Conservation (phyloP, 2,888 invertebrate genomes). For the Morpho deidamia region DNA sequence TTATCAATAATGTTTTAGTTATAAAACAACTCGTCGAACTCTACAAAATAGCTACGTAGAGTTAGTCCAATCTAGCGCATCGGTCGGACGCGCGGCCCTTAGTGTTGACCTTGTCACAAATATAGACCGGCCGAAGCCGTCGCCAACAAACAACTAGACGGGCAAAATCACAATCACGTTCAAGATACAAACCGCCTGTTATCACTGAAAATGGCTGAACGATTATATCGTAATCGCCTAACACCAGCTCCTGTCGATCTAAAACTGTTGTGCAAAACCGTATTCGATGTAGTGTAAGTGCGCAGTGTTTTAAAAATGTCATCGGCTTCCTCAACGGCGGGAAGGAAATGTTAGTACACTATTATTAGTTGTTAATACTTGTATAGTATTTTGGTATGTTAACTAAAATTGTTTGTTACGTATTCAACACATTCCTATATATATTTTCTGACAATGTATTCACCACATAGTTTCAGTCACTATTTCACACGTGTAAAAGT, state of each 20-base stretch:
- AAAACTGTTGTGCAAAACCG: constrained; percentile 53
- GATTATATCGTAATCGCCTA: constrained; percentile 60
- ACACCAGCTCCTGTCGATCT: constrained; percentile 46
- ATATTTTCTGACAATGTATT: too few relatives aligned
- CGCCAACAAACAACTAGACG: constrained; percentile 48
- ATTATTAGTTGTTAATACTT: neutral
- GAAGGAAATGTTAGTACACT: constrained; percentile 62
- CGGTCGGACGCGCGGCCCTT: constrained; percentile 54
- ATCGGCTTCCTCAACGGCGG: constrained; percentile 55
- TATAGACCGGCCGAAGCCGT: constrained; percentile 54
- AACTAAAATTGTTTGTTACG: too few relatives aligned
- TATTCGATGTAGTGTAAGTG: constrained; percentile 53
- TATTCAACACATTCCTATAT: too few relatives aligned
- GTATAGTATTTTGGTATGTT: too few relatives aligned
- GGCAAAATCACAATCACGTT: constrained; percentile 28
- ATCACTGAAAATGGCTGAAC: constrained; percentile 72
- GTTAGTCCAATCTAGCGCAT: constrained; percentile 37
- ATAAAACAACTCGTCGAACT: too few relatives aligned
- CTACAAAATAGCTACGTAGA: neutral
- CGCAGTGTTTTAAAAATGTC: constrained; percentile 60
- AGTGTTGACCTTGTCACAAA: constrained; percentile 63
- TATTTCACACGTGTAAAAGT: too few relatives aligned
- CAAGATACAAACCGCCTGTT: constrained; percentile 45
- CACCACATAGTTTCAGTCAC: too few relatives aligned
- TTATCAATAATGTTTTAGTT: too few relatives aligned